Percentiles rank a stretch among this genome's conserved stretches.
Evolutionary conservation across 2,797 vertebrate genomes (phyloP).

Genomic region (Schizothorax lantsangensis): DNA sequence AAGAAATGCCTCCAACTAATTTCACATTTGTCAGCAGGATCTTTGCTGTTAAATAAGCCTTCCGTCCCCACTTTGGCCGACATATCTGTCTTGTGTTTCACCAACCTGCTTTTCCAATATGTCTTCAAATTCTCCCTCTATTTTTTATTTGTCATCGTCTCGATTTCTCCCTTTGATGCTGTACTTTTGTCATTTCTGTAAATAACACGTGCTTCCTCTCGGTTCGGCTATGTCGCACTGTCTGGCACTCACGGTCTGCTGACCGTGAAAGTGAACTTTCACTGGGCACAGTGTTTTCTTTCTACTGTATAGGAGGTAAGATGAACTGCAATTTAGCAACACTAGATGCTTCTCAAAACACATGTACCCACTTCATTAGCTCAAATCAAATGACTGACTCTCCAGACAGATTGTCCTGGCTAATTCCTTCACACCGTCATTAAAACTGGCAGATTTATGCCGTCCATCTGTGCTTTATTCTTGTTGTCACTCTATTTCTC

Average conservation of each 20-base stretch:
- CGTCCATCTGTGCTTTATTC: constrained; percentile 62
- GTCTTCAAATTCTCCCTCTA: constrained; percentile 45
- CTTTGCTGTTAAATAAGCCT: constrained; percentile 22
- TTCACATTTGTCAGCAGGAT: constrained; percentile 69
- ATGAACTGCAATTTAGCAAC: constrained; percentile 14
- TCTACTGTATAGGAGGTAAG: constrained; percentile 1
- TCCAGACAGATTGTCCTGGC: constrained; percentile 31
- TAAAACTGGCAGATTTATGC: constrained; percentile 36
- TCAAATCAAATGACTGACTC: constrained; percentile 41
- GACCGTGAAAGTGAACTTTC: constrained; percentile 19
- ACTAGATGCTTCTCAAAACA: constrained; percentile 29
- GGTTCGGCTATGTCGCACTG: neutral
- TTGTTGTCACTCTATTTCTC: constrained; percentile 56
- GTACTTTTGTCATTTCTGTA: constrained; percentile 1
- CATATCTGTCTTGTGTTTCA: constrained; percentile 4
- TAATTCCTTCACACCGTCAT: constrained; percentile 40
- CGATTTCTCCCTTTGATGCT: neutral
- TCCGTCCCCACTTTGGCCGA: neutral
- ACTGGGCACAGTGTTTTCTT: neutral
- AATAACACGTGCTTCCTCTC: neutral
- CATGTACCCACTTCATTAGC: constrained; percentile 47
- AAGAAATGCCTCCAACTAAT: constrained; percentile 41
- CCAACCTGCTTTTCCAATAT: neutral
- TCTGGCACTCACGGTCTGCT: neutral
- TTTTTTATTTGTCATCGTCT: constrained; percentile 55